Evolutionary conservation across 2,797 vertebrate species (phyloP).

Genomic region (Novumbra hubbsi): DNA sequence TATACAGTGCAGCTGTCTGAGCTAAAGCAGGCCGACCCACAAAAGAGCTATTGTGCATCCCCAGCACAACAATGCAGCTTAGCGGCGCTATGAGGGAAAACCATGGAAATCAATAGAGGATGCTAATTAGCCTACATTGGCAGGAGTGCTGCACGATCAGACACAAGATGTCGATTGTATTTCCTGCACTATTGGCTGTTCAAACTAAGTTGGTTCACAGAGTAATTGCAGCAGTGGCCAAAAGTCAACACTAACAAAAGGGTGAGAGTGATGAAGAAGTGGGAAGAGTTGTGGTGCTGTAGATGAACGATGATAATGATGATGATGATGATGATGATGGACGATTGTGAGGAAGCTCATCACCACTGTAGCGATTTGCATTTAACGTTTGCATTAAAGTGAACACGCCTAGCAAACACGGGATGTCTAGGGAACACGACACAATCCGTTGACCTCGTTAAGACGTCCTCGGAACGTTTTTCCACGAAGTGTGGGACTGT

Average conservation of each 20-base stretch:
- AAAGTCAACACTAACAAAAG: slow-evolving; percentile 20
- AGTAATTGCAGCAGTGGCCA: slow-evolving; percentile 59
- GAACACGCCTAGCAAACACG: neutral
- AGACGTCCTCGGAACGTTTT: too few relatives aligned
- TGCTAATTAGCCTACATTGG: slow-evolving; percentile 78
- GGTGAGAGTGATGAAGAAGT: slow-evolving; percentile 28
- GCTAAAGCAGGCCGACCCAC: slow-evolving; percentile 56
- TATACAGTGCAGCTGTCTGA: slow-evolving; percentile 60
- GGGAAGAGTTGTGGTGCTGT: slow-evolving; percentile 10
- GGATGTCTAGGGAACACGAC: too few relatives aligned
- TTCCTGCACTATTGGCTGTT: slow-evolving; percentile 74
- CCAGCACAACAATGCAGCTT: slow-evolving; percentile 69
- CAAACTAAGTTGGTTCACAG: slow-evolving; percentile 61
- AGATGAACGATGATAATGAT: neutral
- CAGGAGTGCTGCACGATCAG: slow-evolving; percentile 75
- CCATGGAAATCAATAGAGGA: slow-evolving; percentile 75
- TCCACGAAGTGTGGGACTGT: too few relatives aligned
- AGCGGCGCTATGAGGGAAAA: slow-evolving; percentile 63
- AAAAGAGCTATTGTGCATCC: slow-evolving; percentile 66
- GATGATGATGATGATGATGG: neutral
- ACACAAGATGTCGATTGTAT: slow-evolving; percentile 75
- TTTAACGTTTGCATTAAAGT: neutral
- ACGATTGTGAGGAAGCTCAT: neutral
- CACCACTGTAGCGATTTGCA: neutral
- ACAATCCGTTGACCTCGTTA: too few relatives aligned